Percentiles rank a stretch among this genome's conserved stretches.
Evolutionary conservation across 2,888 invertebrate genomes (phyloP).

Genomic region (Heliconius ismenius): DNA sequence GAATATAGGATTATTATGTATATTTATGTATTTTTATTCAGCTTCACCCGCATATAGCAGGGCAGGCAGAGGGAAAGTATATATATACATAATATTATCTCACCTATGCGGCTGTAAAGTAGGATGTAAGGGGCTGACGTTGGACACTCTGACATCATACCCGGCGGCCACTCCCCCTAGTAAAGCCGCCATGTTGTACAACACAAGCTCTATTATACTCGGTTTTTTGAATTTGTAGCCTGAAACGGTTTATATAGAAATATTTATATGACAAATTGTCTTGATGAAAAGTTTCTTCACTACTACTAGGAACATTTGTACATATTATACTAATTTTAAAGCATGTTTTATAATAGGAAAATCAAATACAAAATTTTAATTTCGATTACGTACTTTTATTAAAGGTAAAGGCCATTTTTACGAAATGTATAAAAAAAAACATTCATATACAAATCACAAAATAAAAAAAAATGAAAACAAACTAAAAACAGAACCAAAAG

Average conservation of each 20-base stretch:
- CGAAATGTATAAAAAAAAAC: background rate
- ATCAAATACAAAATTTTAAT: too few species aligned
- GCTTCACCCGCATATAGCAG: too few species aligned
- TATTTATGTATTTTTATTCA: too few species aligned
- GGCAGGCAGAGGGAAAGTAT: background rate
- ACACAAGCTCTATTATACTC: slow-evolving; percentile 87
- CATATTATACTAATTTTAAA: too few species aligned
- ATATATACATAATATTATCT: background rate
- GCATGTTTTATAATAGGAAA: too few species aligned
- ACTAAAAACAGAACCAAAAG: background rate
- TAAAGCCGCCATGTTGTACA: slow-evolving; percentile 96
- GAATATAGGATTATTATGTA: slow-evolving; percentile 35
- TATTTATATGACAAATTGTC: background rate
- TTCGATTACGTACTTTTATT: too few species aligned
- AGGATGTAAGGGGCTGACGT: slow-evolving; percentile 91
- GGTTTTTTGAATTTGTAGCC: slow-evolving; percentile 85
- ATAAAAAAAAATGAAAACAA: background rate
- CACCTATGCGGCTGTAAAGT: slow-evolving; percentile 87
- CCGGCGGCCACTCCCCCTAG: slow-evolving; percentile 95
- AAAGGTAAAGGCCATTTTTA: too few species aligned
- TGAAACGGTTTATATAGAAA: slow-evolving; percentile 50
- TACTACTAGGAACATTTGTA: too few species aligned
- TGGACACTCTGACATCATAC: slow-evolving; percentile 94
- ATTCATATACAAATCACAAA: background rate
- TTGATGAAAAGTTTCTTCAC: background rate